phyloP scores from a whole-genome alignment of 2,888 invertebrate genomes.

The Clanis bilineata region DNA sequence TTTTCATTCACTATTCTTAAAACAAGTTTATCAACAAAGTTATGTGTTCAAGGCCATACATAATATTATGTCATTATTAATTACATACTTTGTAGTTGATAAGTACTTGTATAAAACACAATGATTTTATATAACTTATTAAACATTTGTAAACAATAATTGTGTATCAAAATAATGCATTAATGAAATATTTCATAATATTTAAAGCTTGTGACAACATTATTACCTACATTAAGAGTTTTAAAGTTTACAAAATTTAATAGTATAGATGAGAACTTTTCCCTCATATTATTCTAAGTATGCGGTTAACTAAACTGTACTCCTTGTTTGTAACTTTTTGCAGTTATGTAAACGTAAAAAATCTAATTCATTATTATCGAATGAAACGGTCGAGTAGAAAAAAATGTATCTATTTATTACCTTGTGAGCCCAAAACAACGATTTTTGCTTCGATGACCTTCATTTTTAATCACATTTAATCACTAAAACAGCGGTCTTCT shows the following conservation, averaged over 20 bases:
- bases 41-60: not conserved
- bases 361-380: not conserved
- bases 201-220: not conserved
- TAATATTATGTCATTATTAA: not conserved
- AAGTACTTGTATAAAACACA: no score
- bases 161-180: no score
- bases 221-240: no score
- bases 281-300: no score
- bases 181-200: not conserved
- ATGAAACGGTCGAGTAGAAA: not conserved
- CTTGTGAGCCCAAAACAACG: conserved; percentile 91
- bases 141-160: not conserved
- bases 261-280: no score
- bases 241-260: not conserved
- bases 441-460: conserved; percentile 92
- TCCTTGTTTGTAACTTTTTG: not conserved
- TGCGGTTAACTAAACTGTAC: not conserved
- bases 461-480: conserved; percentile 73
- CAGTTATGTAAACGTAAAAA: not conserved
- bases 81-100: no score
- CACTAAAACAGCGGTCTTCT: conserved; percentile 24
- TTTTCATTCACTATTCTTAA: not conserved
- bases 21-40: not conserved
- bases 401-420: conserved; percentile 79
- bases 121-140: not conserved